These are phyloP conservation scores for Argentina silus DNA, from an alignment of 2,797 vertebrate species.

Conservation along the genomic window DNA sequence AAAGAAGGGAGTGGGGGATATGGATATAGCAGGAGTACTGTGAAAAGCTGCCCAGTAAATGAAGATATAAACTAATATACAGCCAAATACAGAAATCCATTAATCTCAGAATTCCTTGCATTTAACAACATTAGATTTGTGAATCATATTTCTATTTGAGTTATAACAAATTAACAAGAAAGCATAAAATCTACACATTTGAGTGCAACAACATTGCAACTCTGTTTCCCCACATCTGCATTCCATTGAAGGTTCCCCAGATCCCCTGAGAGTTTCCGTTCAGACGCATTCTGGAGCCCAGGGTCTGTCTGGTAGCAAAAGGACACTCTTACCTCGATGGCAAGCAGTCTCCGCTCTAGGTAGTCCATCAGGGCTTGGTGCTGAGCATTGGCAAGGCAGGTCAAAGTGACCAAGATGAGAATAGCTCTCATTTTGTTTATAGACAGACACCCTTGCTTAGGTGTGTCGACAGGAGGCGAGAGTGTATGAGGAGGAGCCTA, in stretches of 20 bases:
- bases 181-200: not conserved
- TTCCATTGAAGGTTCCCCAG: slow-evolving; percentile 63
- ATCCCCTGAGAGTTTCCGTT: slow-evolving; percentile 63
- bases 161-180: not conserved
- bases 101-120: not conserved
- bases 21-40: not conserved
- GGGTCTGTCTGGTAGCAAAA: slow-evolving; percentile 57
- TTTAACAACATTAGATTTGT: not conserved
- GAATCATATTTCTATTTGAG: not conserved
- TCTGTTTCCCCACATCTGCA: slow-evolving; percentile 68
- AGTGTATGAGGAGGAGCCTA: slow-evolving; percentile 50
- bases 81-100: not conserved
- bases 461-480: slow-evolving; percentile 47
- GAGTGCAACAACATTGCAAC: slow-evolving; percentile 39
- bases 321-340: slow-evolving; percentile 89
- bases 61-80: not conserved
- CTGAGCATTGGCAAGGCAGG: slow-evolving; percentile 76
- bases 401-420: slow-evolving; percentile 76
- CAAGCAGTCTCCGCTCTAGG: slow-evolving; percentile 89
- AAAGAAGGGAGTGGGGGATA: not conserved
- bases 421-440: slow-evolving; percentile 71
- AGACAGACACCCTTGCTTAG: slow-evolving; percentile 33
- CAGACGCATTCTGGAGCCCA: slow-evolving; percentile 57
- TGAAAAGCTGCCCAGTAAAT: not conserved
- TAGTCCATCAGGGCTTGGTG: slow-evolving; percentile 96